Percentiles rank a stretch among this genome's conserved stretches.
phyloP scores from a whole-genome alignment of 2,888 invertebrate genomes.

The Camptogramma bilineatum region DNA sequence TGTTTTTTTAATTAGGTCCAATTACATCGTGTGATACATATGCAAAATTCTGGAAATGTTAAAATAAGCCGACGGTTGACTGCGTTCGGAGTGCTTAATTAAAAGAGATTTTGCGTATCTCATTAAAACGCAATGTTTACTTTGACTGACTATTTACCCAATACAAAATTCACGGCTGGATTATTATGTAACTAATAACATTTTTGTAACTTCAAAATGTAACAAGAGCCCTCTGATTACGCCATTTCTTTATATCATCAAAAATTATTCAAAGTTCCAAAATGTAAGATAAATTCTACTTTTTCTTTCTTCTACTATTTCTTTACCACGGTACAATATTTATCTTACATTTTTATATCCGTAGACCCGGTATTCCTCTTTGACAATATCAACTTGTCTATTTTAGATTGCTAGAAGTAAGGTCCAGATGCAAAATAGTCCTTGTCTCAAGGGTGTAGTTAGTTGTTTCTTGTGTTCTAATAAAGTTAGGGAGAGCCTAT shows the following conservation, averaged over 20 bases:
- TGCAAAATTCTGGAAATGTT: background rate
- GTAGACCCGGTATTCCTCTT: no score
- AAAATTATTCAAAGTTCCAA: background rate
- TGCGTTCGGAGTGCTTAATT: background rate
- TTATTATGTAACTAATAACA: background rate
- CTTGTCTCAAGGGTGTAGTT: constrained; percentile 42
- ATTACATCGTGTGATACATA: background rate
- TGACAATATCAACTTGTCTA: background rate
- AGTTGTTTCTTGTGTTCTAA: constrained; percentile 50
- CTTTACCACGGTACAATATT: no score
- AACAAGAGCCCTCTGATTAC: no score
- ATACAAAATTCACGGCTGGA: background rate
- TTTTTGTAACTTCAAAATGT: background rate
- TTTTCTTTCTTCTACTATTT: no score
- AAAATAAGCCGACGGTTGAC: background rate
- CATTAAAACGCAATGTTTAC: background rate
- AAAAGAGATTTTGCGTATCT: background rate
- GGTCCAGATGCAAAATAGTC: constrained; percentile 45
- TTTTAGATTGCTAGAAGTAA: constrained; percentile 5
- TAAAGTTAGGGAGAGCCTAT: constrained; percentile 36
- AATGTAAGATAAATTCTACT: no score
- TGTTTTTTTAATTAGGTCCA: no score
- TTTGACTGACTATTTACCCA: background rate
- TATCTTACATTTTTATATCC: no score
- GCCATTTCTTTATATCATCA: background rate